A percentile compares a stretch with the other conserved stretches of the same genome.
Conservation (phyloP, 2,797 vertebrate genomes). For the Clarias fuscus region DNA sequence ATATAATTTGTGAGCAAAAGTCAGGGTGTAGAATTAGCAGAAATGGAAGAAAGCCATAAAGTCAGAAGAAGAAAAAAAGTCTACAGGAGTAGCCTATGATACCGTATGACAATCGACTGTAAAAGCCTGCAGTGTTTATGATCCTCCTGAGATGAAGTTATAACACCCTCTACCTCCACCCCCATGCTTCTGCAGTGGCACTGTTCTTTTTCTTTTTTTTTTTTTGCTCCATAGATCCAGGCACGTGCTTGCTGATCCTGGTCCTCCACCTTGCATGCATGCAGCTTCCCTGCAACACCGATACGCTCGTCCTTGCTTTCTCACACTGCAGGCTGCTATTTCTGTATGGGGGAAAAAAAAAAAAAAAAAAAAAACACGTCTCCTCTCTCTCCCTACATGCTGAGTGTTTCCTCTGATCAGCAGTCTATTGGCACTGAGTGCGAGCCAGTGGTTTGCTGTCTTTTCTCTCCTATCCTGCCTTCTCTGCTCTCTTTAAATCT, state of each 20-base stretch:
- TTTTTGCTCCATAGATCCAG: constrained; percentile 48
- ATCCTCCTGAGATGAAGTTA: constrained; percentile 54
- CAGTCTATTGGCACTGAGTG: constrained; percentile 36
- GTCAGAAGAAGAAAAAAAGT: not conserved
- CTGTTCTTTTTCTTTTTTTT: constrained; percentile 56
- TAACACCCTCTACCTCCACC: constrained; percentile 46
- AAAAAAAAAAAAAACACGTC: constrained; percentile 20
- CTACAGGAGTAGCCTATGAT: constrained; percentile 1
- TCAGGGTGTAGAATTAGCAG: not conserved
- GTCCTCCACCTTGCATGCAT: constrained; percentile 55
- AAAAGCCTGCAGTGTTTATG: constrained; percentile 36
- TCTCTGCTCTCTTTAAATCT: constrained; percentile 10
- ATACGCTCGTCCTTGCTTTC: constrained; percentile 12
- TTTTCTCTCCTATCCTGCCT: not conserved
- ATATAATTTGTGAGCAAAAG: not conserved
- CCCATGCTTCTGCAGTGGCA: constrained; percentile 70
- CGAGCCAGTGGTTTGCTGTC: constrained; percentile 45
- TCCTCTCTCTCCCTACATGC: constrained; percentile 53
- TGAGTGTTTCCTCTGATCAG: constrained; percentile 55
- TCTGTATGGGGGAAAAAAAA: constrained; percentile 21
- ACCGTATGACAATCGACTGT: constrained; percentile 2
- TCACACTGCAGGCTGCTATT: constrained; percentile 26
- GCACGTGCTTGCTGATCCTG: constrained; percentile 55
- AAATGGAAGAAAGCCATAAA: not conserved
- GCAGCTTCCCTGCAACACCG: constrained; percentile 38